These are phyloP conservation scores for Apogon talboti DNA, from an alignment of 2,797 vertebrate species.

Conservation along the genomic window DNA sequence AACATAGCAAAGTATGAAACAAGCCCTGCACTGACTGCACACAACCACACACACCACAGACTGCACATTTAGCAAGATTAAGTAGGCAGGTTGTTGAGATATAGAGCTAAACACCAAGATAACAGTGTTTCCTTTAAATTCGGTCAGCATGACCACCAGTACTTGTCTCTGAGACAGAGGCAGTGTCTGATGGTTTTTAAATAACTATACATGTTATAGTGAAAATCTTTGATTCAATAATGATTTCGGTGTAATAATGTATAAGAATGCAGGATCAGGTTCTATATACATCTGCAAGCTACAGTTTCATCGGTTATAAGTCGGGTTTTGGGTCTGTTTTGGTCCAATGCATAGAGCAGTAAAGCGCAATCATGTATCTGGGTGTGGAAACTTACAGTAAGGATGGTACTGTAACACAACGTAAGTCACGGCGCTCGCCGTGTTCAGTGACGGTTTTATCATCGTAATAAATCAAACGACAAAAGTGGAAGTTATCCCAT, in stretches of 20 bases:
- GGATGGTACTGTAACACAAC: constrained; percentile 20
- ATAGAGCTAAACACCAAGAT: constrained; percentile 5
- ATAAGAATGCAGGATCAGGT: no score
- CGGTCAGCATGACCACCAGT: neutral
- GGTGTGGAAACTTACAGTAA: constrained; percentile 19
- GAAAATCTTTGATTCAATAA: neutral
- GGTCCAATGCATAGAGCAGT: neutral
- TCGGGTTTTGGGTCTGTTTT: neutral
- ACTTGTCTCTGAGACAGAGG: neutral
- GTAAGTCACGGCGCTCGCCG: constrained; percentile 1
- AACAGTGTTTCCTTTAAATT: constrained; percentile 33
- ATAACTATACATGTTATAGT: neutral
- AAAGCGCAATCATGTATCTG: neutral
- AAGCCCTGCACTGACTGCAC: constrained; percentile 25
- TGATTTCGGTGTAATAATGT: neutral
- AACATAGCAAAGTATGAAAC: constrained; percentile 47
- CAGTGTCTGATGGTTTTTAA: neutral
- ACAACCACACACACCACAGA: constrained; percentile 36
- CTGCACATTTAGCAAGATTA: constrained; percentile 1
- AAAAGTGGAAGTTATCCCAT: constrained; percentile 6
- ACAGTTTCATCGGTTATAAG: neutral
- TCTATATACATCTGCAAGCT: neutral
- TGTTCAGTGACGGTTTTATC: neutral
- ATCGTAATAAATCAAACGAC: neutral
- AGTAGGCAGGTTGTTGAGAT: neutral